Percentiles rank a stretch among this genome's conserved stretches.
phyloP scores from a whole-genome alignment of 2,113 vertebrate species.

The Neomonachus schauinslandi region DNA sequence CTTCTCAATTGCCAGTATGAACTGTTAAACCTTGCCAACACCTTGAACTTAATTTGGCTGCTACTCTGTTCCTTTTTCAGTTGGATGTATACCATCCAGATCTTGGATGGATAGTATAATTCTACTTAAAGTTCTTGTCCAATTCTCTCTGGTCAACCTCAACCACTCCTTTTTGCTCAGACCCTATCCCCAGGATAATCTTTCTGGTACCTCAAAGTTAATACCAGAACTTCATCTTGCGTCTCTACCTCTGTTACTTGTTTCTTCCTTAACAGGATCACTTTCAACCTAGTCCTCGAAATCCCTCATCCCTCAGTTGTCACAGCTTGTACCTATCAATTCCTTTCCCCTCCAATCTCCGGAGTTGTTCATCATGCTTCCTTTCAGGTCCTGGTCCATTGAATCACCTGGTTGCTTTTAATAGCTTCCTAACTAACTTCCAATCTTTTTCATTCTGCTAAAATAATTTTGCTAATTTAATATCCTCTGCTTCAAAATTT shows the following conservation, averaged over 20 bases:
- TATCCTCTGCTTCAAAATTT: neutral
- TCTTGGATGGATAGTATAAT: neutral
- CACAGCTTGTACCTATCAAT: neutral
- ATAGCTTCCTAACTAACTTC: neutral
- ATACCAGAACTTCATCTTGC: neutral
- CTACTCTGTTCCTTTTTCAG: neutral
- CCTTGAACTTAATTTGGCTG: neutral
- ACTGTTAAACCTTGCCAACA: neutral
- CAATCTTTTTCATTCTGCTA: neutral
- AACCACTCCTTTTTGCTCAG: neutral
- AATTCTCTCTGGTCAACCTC: neutral
- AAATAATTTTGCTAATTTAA: neutral
- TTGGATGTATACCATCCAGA: neutral
- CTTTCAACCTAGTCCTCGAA: neutral
- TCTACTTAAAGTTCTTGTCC: neutral
- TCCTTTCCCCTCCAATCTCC: neutral
- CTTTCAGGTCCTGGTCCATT: neutral
- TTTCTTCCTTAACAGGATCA: neutral
- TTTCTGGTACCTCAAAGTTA: neutral
- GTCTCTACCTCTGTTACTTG: neutral
- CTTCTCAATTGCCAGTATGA: neutral
- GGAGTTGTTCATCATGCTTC: neutral
- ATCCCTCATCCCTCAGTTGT: neutral
- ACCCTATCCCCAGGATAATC: neutral
- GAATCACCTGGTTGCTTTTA: neutral